These are phyloP conservation scores for Phycodurus eques DNA, from an alignment of 2,113 vertebrate genomes.

Conservation along the genomic window DNA sequence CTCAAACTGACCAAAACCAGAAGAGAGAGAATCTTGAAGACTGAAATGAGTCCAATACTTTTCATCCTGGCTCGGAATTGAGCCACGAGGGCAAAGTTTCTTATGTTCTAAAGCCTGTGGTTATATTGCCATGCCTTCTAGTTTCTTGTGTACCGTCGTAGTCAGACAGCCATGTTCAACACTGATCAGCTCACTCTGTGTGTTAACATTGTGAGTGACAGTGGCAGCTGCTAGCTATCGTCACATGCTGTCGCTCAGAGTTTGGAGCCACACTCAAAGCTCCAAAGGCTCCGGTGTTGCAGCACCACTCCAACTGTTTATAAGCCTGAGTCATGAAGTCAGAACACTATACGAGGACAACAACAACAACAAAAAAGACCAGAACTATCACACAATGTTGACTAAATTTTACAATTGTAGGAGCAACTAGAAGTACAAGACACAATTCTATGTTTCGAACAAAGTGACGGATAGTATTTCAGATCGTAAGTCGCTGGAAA, in stretches of 20 bases:
- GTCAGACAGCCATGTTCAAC: constrained; percentile 54
- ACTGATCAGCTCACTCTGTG: constrained; percentile 34
- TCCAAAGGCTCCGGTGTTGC: constrained; percentile 7
- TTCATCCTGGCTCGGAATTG: constrained; percentile 80
- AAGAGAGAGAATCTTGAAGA: constrained; percentile 69
- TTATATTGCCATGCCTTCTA: constrained; percentile 31
- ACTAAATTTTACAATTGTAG: background rate
- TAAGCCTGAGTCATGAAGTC: background rate
- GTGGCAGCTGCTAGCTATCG: constrained; percentile 82
- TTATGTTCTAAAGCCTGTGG: too few relatives aligned
- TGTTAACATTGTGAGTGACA: constrained; percentile 79
- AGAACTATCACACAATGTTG: background rate
- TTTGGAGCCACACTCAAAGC: constrained; percentile 71
- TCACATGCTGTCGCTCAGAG: constrained; percentile 76
- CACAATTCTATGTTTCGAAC: background rate
- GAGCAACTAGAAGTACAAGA: background rate
- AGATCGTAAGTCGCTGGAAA: background rate
- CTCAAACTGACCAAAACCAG: constrained; percentile 75
- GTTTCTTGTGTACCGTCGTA: constrained; percentile 34
- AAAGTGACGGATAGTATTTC: background rate
- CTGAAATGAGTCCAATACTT: constrained; percentile 71
- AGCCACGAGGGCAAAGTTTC: constrained; percentile 11
- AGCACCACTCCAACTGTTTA: background rate
- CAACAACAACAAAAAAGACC: background rate
- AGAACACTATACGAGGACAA: background rate